phyloP scores from a whole-genome alignment of 2,113 vertebrate species.

The Pedetes capensis region DNA sequence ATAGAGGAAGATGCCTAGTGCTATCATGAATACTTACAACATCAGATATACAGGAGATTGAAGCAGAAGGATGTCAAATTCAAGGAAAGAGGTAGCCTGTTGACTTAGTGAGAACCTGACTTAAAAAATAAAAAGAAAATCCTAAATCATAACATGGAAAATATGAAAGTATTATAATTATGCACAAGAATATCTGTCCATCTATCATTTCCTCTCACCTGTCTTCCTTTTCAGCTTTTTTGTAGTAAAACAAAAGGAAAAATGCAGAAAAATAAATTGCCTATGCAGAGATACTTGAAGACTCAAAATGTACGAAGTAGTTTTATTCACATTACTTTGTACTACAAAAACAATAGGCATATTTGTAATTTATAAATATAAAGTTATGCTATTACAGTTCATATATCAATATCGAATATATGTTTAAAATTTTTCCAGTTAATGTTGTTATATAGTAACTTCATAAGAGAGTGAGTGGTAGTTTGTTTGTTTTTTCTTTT shows the following conservation, averaged over 20 bases:
- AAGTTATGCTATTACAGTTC: background rate
- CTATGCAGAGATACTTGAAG: background rate
- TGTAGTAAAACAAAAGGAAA: too few species aligned
- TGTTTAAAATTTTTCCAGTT: slow-evolving; percentile 12
- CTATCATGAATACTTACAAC: too few species aligned
- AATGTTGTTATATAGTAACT: background rate
- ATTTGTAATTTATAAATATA: background rate
- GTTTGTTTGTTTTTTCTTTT: too few species aligned
- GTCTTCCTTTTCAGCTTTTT: background rate
- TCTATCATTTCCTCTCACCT: background rate
- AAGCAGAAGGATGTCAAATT: too few species aligned
- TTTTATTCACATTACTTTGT: background rate
- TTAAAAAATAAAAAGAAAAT: too few species aligned
- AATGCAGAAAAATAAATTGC: background rate
- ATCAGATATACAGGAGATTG: too few species aligned
- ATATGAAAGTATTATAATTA: background rate
- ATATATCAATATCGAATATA: background rate
- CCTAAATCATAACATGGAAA: background rate
- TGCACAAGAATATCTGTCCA: background rate
- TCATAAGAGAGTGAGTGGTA: background rate
- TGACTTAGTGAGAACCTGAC: too few species aligned
- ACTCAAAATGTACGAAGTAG: background rate
- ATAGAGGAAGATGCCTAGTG: too few species aligned
- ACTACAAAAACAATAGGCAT: background rate
- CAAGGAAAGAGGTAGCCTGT: too few species aligned